Evolutionary conservation across 2,113 vertebrate species (phyloP), one percentile per base, ranked within the genome.

Genomic region (Callospermophilus lateralis): DNA sequence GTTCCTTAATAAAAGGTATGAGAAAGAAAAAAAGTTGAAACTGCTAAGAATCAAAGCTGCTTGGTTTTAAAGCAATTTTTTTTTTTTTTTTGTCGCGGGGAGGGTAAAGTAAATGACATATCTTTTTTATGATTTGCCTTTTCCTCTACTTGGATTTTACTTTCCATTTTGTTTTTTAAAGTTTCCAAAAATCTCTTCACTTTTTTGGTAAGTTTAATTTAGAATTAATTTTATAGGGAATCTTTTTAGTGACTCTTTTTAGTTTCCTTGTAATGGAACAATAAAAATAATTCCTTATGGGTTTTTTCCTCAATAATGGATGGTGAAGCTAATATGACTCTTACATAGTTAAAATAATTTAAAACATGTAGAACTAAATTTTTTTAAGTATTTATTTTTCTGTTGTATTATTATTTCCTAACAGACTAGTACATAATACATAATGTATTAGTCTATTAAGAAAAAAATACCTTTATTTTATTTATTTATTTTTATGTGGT

Each of bases 201-300:
- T 92, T 96, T 34, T 72, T 34, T 74, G 24, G 12, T 81, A 94
- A 93, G 34, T 95, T 72, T 70, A 84, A 92, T 88, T 95, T 89
- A 84, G 48, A 73, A 84, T 90, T 93, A 96, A 88, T 90, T 87
- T 92, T 84, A 58, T 34, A 74, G 45, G 26, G 45, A 1, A 63
- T 26, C 26, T 26, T 63, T 63, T 63, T 28, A 28, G 61, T 24
- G 61, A n/a, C 30, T 95, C 65, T 80, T 78, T 95, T 79, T 90
- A 74, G 72, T 90, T 76, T 65, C 34, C 4, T 73, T 87, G 39
- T 13, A 74, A 67, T 83, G 42, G 48, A 24, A 61, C 92, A 85
- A 79, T 78, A 48, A n/a, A 70, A 37, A 1, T 24, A 26, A 68
- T 84, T 94, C 87, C 16, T 91, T 34, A 81, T 37, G 20, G 51